Evolutionary conservation across 2,888 invertebrate genomes (phyloP).

Genomic region (Reticulitermes lucifugus): DNA sequence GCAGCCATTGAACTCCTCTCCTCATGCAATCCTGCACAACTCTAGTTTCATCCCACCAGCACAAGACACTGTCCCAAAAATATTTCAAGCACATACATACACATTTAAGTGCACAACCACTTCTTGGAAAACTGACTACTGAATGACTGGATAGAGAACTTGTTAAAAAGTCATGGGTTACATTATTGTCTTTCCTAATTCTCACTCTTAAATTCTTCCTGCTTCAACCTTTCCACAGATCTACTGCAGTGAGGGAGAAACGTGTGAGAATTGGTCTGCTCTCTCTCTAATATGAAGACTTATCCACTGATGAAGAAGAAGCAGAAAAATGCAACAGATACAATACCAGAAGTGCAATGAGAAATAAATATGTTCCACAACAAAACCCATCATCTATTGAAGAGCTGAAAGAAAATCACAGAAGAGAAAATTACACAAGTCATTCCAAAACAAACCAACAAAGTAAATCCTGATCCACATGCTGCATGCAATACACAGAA

Average conservation of each 20-base stretch:
- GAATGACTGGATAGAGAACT: not conserved
- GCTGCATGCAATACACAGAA: not conserved
- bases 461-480: not conserved
- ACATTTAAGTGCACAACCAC: not conserved
- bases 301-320: slow-evolving; percentile 31
- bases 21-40: no score
- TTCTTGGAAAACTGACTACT: not conserved
- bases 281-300: not conserved
- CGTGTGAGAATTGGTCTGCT: not conserved
- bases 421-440: slow-evolving; percentile 29
- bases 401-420: slow-evolving; percentile 34
- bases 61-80: no score
- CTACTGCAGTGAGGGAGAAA: not conserved
- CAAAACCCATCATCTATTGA: slow-evolving; percentile 32
- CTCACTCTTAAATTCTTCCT: not conserved
- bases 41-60: no score
- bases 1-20: no score
- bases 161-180: not conserved
- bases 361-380: slow-evolving; percentile 30
- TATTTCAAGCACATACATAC: not conserved
- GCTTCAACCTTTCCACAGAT: not conserved
- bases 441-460: slow-evolving; percentile 1
- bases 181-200: not conserved
- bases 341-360: slow-evolving; percentile 25
- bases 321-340: slow-evolving; percentile 21